phyloP scores from a whole-genome alignment of 2,797 vertebrate species.

The Tympanoctomys barrerae region DNA sequence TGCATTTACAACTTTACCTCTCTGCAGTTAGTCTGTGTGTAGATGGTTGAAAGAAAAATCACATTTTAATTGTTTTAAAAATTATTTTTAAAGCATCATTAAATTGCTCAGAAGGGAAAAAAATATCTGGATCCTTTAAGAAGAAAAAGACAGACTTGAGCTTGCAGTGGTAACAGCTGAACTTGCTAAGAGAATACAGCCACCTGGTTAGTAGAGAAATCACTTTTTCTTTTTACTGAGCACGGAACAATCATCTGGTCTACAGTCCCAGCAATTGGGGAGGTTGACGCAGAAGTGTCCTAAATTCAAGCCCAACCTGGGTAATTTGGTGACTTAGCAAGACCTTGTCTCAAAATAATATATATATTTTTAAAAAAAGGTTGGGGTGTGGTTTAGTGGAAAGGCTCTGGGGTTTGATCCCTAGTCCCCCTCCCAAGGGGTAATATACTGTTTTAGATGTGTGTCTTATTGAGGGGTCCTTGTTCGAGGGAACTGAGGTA shows the following conservation, averaged over 20 bases:
- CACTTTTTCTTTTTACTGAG: conserved; percentile 32
- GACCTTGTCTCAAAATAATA: background rate
- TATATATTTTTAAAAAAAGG: background rate
- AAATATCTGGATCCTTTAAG: conserved; percentile 7
- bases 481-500: conserved; percentile 39
- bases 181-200: conserved; percentile 19
- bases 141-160: conserved; percentile 51
- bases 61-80: background rate
- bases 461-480: conserved; percentile 8
- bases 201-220: conserved; percentile 54
- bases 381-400: background rate
- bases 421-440: background rate
- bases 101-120: conserved; percentile 36
- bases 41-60: background rate
- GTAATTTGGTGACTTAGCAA: background rate
- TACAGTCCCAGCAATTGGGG: background rate
- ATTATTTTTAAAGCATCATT: conserved; percentile 43
- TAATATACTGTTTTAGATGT: conserved; percentile 50
- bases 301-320: background rate
- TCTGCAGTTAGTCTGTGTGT: background rate
- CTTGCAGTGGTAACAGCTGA: conserved; percentile 28
- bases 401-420: background rate
- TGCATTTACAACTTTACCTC: background rate
- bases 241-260: background rate
- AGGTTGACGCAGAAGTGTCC: background rate